Evolutionary conservation across 2,888 invertebrate genomes (phyloP).

Genomic region (Pachydiplax longipennis): DNA sequence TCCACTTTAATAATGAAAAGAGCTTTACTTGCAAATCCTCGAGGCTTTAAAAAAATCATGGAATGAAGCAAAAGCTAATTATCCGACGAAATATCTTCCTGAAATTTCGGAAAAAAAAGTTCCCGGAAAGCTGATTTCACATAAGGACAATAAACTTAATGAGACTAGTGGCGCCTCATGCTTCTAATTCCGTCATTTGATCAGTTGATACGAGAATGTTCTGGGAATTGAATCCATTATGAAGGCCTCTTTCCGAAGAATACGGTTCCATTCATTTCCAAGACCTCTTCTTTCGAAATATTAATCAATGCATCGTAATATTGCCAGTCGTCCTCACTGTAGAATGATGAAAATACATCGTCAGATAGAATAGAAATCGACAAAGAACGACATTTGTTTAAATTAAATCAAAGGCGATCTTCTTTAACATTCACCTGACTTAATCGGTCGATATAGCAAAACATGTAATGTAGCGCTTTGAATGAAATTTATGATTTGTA

Average conservation of each 20-base stretch:
- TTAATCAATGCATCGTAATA: no score
- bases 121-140: constrained; percentile 1
- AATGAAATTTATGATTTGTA: no score
- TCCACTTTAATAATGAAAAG: constrained; percentile 43
- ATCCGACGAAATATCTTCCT: constrained; percentile 41
- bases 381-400: no score
- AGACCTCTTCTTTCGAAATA: no score
- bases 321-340: no score
- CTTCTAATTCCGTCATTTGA: constrained; percentile 3
- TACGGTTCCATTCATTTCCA: no score
- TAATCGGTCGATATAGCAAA: no score
- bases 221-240: neutral
- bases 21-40: constrained; percentile 38
- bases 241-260: neutral
- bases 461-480: no score
- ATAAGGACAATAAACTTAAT: constrained; percentile 41
- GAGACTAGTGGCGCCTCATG: constrained; percentile 6
- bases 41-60: neutral
- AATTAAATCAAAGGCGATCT: no score
- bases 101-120: neutral
- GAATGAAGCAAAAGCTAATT: constrained; percentile 41
- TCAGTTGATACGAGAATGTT: neutral
- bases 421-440: no score
- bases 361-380: no score
- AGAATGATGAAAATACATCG: no score